A percentile compares a stretch with the other conserved stretches of the same genome.
Conservation (phyloP, 2,888 invertebrate species). For the Drosophila nigritarsus region DNA sequence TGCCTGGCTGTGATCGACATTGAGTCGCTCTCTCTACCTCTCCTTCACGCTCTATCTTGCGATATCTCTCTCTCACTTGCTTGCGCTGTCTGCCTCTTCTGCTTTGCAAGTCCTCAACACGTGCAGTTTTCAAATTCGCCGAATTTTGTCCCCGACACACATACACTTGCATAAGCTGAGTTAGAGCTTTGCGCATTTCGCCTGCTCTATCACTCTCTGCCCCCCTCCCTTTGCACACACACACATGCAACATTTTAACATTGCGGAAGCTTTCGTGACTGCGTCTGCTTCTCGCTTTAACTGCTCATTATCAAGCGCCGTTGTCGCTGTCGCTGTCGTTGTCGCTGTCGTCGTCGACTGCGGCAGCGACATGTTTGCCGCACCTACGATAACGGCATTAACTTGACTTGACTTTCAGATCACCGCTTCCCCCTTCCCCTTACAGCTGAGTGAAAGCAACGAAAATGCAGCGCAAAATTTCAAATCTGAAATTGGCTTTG, state of each 20-base stretch:
- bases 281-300: constrained; percentile 57
- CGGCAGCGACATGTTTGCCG: constrained; percentile 70
- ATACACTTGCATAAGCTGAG: constrained; percentile 14
- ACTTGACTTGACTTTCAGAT: constrained; percentile 64
- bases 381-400: constrained; percentile 79
- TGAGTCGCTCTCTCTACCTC: constrained; percentile 24
- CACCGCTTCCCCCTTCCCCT: constrained; percentile 35
- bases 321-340: constrained; percentile 47
- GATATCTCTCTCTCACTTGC: constrained; percentile 11
- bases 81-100: constrained; percentile 10
- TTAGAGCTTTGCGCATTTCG: constrained; percentile 44
- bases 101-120: constrained; percentile 52
- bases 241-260: constrained; percentile 56
- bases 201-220: constrained; percentile 12
- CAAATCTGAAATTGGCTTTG: constrained; percentile 54
- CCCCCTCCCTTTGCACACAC: constrained; percentile 6
- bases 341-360: constrained; percentile 49
- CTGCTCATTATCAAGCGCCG: constrained; percentile 75
- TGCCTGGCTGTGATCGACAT: constrained; percentile 43
- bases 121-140: constrained; percentile 60
- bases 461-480: constrained; percentile 58
- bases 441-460: constrained; percentile 56
- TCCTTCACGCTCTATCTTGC: constrained; percentile 1
- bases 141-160: constrained; percentile 35
- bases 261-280: constrained; percentile 74